phyloP scores from a whole-genome alignment of 2,797 vertebrate species.

The Centroberyx gerrardi region DNA sequence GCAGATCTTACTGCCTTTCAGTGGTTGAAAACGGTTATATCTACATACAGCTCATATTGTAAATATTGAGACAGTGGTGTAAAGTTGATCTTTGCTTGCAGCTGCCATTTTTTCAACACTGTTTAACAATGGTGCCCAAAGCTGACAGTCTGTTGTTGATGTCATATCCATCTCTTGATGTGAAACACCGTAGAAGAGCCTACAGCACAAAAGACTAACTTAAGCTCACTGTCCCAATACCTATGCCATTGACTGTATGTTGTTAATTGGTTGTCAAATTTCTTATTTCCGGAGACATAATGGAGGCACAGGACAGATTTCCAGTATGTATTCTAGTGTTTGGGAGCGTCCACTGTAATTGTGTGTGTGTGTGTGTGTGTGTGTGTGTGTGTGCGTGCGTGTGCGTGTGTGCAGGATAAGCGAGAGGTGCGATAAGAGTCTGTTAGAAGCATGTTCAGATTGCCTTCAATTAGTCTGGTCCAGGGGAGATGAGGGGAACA shows the following conservation, averaged over 20 bases:
- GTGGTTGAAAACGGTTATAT: constrained; percentile 6
- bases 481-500: constrained; percentile 76
- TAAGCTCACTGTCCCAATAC: too few relatives aligned
- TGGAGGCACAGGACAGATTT: background rate
- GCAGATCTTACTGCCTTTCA: background rate
- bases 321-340: background rate
- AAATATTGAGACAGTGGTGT: background rate
- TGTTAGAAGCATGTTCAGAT: constrained; percentile 64
- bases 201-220: background rate
- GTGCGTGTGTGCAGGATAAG: constrained; percentile 16
- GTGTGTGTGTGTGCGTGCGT: constrained; percentile 2
- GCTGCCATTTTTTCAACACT: background rate
- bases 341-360: background rate
- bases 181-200: background rate
- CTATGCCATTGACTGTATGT: too few relatives aligned
- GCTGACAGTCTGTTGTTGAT: background rate
- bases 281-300: background rate
- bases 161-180: background rate
- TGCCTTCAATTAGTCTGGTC: constrained; percentile 78
- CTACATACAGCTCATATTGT: constrained; percentile 12
- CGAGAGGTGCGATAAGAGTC: constrained; percentile 62
- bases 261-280: background rate
- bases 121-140: background rate
- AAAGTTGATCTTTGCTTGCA: background rate
- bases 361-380: background rate